Evolutionary conservation across 64 coral and sea anemone genomes (phyloP), one percentile per base, ranked within the genome.

Genomic region (Dendrophyllia cribrosa): DNA sequence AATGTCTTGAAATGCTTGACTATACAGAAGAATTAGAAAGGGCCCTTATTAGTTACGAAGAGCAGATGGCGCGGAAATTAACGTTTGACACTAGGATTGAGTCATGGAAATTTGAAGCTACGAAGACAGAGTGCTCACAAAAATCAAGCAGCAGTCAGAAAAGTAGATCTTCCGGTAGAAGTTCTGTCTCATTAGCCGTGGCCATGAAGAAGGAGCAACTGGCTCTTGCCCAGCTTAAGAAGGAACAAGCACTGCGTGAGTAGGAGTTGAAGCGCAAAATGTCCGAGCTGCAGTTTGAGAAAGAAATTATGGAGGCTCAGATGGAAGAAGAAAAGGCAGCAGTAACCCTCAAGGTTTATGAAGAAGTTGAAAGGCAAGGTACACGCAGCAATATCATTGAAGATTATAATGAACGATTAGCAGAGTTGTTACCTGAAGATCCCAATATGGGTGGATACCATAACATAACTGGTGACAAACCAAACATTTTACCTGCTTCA

Each of bases 311-410:
- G 9, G 86, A 58, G 24, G 86, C 86, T 24, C 10, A 75, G 74
- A 88, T 88, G 71, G 86, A 88, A 61, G 86, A 67, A 24, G 50
- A 88, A 61, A 45, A 74, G 5, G 86, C 52, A 15, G 69, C 59
- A 22, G 4, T 71, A 56, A 74, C 50, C 45, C 49, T 72, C 4
- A 76, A 72, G 11, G 51, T 61, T 6, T 69, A 49, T 64, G 84
- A 87, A 87, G 34, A 87, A 71, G 45, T 44, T 5, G 84, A 43
- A 16, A 62, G 84, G 16, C 7, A 43, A 53, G 64, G 22, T 34
- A 34, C 34, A 34, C 34, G 34, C 34, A 34, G 34, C 34, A 34
- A 34, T 34, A 34, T 34, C 34, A 34, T 34, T 34, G 34, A 34
- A 34, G 34, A 34, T 34, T 34, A 34, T 2, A 34, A 34, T 34